Base-by-base conservation (phyloP, 2,113 vertebrate genomes). In the Psammodynastes pulverulentus region DNA sequence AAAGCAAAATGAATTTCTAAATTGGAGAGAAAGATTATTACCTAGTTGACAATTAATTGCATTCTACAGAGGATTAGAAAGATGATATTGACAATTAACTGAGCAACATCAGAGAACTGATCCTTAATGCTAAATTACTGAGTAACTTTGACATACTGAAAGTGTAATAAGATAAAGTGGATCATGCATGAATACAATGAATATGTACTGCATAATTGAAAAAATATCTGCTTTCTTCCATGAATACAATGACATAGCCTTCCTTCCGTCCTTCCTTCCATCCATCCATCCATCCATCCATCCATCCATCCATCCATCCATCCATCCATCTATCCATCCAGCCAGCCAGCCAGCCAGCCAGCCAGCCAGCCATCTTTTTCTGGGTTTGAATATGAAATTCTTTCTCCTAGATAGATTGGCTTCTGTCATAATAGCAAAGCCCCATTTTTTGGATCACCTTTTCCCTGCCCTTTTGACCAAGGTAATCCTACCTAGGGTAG, bases 41-140 rank as follows among this genome's bases (percentile, higher is more conserved):
- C n/a, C 87, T 54, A 92, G 34, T 48, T 91, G 89, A 72, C 93
- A 49, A 91, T 95, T 96, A 92, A 56, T 51, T 84, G 91, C 91
- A 93, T 94, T 95, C 93, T 94, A 93, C 91, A 91, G 90, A 58
- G 93, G 87, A 93, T 92, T 93, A 93, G 85, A 95, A 92, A 86
- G 93, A 87, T 91, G 91, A 95, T 95, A 95, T 94, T 95, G 93
- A 92, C 93, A 96, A 95, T 94, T 96, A 96, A 88, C 87, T 91
- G 91, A 95, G 95, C 94, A 94, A 94, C 94, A 90, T 94, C 93
- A 95, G 93, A 92, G 93, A 95, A 96, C 92, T 95, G 94, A 95
- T 95, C 95, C 9, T 1, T 96, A 95, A 94, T 93, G 93, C 62
- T 86, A 92, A 93, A 95, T 94, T 94, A 94, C 91, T 96, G 95